A percentile compares a stretch with the other conserved stretches of the same genome.
Evolutionary conservation across 2,888 invertebrate genomes (phyloP).

Genomic region (Noctua comes): DNA sequence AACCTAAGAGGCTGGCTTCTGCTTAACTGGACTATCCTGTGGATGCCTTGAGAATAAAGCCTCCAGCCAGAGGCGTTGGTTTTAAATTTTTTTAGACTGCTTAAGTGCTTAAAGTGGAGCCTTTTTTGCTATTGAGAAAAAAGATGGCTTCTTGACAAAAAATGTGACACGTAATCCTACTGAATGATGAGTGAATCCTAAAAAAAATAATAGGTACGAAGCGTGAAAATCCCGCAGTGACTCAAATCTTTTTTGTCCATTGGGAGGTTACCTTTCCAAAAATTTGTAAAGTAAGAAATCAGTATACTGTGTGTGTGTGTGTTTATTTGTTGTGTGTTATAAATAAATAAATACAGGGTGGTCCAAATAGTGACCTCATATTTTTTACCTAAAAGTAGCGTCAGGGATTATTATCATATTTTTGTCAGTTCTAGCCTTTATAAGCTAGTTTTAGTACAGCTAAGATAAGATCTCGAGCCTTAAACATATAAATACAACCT

Average conservation of each 20-base stretch:
- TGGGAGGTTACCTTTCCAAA: neutral
- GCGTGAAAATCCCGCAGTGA: neutral
- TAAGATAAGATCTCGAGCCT: neutral
- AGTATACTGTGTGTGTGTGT: too few relatives aligned
- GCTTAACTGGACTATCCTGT: too few relatives aligned
- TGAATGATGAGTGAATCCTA: neutral
- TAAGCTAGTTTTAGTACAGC: neutral
- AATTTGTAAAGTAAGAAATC: neutral
- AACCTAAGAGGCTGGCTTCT: too few relatives aligned
- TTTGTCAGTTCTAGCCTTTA: neutral
- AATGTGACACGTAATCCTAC: neutral
- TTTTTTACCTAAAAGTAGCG: neutral
- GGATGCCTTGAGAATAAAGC: too few relatives aligned
- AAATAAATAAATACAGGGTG: neutral
- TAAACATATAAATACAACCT: neutral
- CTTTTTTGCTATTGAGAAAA: conserved; percentile 18
- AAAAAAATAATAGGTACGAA: neutral
- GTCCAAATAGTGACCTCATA: neutral
- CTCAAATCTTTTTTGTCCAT: neutral
- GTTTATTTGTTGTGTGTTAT: too few relatives aligned
- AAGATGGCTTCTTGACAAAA: neutral
- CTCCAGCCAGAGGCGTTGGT: too few relatives aligned
- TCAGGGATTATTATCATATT: neutral
- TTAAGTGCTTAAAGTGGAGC: too few relatives aligned
- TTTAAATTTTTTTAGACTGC: too few relatives aligned